Evolutionary conservation across 92 coral and sea anemone species (phyloP).

Genomic region (Zoanthus gigantus): DNA sequence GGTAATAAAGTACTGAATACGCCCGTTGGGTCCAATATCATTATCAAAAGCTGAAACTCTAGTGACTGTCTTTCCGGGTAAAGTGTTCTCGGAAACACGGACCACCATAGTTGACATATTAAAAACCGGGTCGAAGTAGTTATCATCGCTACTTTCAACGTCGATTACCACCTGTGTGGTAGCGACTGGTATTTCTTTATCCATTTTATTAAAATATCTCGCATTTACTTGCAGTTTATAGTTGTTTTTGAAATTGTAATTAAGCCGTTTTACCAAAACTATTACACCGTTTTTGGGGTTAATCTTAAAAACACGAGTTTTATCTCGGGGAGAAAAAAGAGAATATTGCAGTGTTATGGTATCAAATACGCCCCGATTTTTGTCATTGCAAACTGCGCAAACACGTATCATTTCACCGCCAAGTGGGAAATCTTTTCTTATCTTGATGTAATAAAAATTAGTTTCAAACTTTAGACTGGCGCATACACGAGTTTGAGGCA

Average conservation of each 20-base stretch:
- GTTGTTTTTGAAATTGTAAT: conserved; percentile 62
- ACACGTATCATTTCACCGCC: conserved; percentile 81
- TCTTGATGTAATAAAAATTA: conserved; percentile 75
- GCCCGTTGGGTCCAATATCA: conserved; percentile 73
- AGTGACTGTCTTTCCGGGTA: conserved; percentile 54
- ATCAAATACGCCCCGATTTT: conserved; percentile 43
- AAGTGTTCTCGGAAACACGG: conserved; percentile 59
- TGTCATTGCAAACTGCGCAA: conserved; percentile 58
- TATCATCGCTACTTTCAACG: conserved; percentile 81
- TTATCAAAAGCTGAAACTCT: conserved; percentile 76
- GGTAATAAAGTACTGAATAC: conserved; percentile 64
- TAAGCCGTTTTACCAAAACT: conserved; percentile 71
- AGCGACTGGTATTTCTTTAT: conserved; percentile 12
- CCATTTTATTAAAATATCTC: neutral
- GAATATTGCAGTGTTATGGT: conserved; percentile 56
- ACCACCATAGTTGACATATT: conserved; percentile 51
- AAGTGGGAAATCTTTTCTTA: conserved; percentile 92
- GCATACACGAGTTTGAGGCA: conserved; percentile 40
- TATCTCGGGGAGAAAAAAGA: conserved; percentile 18
- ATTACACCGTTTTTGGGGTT: conserved; percentile 87
- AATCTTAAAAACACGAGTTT: conserved; percentile 75
- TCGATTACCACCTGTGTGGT: conserved; percentile 72
- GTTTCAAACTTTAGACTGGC: conserved; percentile 65
- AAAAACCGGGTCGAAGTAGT: conserved; percentile 81
- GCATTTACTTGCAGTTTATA: conserved; percentile 66